Conservation (phyloP, 53 echinoderm and acorn worm species). For the Henricia sp. region DNA sequence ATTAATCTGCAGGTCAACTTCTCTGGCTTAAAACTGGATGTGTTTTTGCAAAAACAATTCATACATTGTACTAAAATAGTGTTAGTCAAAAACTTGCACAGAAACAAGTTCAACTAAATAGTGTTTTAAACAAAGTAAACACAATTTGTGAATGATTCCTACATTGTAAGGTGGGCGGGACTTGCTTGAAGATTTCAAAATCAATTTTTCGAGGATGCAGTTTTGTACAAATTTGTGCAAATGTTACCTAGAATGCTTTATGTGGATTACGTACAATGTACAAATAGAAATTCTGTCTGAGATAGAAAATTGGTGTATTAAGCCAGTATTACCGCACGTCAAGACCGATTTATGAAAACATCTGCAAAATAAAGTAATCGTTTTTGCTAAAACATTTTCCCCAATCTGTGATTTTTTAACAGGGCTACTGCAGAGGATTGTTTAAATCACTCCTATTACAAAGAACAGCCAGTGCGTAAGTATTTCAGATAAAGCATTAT, state of each 20-base stretch:
- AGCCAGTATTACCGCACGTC: not conserved
- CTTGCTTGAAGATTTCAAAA: too few relatives aligned
- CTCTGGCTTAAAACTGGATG: not conserved
- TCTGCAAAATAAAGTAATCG: not conserved
- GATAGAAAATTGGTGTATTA: not conserved
- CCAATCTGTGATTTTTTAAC: not conserved
- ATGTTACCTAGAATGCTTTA: too few relatives aligned
- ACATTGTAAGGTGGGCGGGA: too few relatives aligned
- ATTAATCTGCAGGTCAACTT: not conserved
- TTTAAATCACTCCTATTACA: slow-evolving; percentile 84
- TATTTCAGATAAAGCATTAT: slow-evolving; percentile 1
- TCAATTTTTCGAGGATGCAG: too few relatives aligned
- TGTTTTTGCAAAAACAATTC: too few relatives aligned
- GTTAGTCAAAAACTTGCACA: too few relatives aligned
- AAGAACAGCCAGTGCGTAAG: slow-evolving; percentile 96
- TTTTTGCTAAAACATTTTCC: not conserved
- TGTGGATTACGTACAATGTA: too few relatives aligned
- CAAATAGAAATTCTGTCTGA: not conserved
- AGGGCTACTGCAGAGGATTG: slow-evolving; percentile 94
- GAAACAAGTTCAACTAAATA: too few relatives aligned
- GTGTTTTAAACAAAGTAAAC: too few relatives aligned
- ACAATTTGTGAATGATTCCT: too few relatives aligned
- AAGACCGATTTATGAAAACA: not conserved
- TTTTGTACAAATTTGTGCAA: too few relatives aligned
- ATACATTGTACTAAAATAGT: too few relatives aligned